Evolutionary conservation across 1,140 invertebrate species (phyloP).

Genomic region (Diplogasteroides magnus): DNA sequence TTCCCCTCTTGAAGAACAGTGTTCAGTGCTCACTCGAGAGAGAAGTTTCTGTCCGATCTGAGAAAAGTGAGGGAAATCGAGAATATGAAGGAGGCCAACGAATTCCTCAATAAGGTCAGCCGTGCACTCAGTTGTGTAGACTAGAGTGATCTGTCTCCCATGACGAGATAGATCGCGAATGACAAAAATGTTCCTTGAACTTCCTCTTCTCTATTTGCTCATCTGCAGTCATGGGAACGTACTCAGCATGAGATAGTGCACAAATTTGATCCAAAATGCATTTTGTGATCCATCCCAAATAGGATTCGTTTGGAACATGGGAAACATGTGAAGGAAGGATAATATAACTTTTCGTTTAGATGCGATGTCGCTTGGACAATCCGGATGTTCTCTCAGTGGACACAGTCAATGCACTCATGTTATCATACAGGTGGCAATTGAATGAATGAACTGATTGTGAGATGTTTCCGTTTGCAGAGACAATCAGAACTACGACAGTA

Average conservation of each 20-base stretch:
- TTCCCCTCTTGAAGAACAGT: too few relatives aligned
- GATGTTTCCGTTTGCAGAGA: conserved; percentile 48
- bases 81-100: conserved; percentile 77
- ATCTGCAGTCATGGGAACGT: too few relatives aligned
- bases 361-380: conserved; percentile 87
- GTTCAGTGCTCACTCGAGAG: conserved; percentile 81
- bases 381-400: conserved; percentile 83
- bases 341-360: too few relatives aligned
- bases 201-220: background rate
- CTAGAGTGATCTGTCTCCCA: too few relatives aligned
- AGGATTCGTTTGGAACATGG: too few relatives aligned
- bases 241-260: too few relatives aligned
- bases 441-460: background rate
- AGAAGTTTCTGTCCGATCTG: conserved; percentile 90
- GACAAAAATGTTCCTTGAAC: too few relatives aligned
- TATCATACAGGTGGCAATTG: conserved; percentile 35
- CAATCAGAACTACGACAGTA: conserved; percentile 85
- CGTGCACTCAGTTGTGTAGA: too few relatives aligned
- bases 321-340: too few relatives aligned
- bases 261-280: too few relatives aligned
- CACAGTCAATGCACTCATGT: conserved; percentile 46
- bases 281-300: too few relatives aligned
- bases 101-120: conserved; percentile 70
- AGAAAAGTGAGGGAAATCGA: conserved; percentile 82
- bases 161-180: too few relatives aligned